A percentile compares a stretch with the other conserved stretches of the same genome.
Evolutionary conservation across 2,888 invertebrate species (phyloP).

Genomic region (Augiades crinisus): DNA sequence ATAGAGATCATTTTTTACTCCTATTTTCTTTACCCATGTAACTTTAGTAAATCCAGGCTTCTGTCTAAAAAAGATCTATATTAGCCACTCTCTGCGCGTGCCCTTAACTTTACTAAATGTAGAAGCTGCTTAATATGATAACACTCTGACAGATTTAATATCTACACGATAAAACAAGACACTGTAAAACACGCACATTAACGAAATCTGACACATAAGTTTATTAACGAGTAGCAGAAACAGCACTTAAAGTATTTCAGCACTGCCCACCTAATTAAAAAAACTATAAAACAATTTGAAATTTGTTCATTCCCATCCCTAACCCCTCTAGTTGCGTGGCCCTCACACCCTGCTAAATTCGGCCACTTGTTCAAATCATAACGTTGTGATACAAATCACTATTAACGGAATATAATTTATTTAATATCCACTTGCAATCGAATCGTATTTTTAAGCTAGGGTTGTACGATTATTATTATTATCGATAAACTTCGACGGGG

Average conservation of each 20-base stretch:
- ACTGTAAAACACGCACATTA: too few relatives aligned
- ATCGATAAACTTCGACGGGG: constrained; percentile 4
- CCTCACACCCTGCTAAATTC: constrained; percentile 52
- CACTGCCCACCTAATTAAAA: constrained; percentile 1
- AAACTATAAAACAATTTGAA: constrained; percentile 5
- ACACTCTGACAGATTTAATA: too few relatives aligned
- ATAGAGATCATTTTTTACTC: too few relatives aligned
- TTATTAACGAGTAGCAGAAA: too few relatives aligned
- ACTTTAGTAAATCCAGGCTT: too few relatives aligned
- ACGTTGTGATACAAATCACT: constrained; percentile 74
- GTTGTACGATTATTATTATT: constrained; percentile 15
- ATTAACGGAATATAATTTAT: constrained; percentile 75
- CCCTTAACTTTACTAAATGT: too few relatives aligned
- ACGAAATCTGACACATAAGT: too few relatives aligned
- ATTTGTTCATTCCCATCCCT: not conserved
- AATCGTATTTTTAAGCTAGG: constrained; percentile 32
- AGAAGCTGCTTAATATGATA: too few relatives aligned
- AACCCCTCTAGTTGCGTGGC: constrained; percentile 33
- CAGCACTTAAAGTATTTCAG: not conserved
- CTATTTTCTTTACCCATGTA: too few relatives aligned
- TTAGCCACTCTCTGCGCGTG: too few relatives aligned
- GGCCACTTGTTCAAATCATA: constrained; percentile 77
- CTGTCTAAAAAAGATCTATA: too few relatives aligned
- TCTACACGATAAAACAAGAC: too few relatives aligned
- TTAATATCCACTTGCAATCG: constrained; percentile 69